Evolutionary conservation across 2,797 vertebrate species (phyloP), one percentile per base, ranked within the genome.

Genomic region (Lophotriccus pileatus): DNA sequence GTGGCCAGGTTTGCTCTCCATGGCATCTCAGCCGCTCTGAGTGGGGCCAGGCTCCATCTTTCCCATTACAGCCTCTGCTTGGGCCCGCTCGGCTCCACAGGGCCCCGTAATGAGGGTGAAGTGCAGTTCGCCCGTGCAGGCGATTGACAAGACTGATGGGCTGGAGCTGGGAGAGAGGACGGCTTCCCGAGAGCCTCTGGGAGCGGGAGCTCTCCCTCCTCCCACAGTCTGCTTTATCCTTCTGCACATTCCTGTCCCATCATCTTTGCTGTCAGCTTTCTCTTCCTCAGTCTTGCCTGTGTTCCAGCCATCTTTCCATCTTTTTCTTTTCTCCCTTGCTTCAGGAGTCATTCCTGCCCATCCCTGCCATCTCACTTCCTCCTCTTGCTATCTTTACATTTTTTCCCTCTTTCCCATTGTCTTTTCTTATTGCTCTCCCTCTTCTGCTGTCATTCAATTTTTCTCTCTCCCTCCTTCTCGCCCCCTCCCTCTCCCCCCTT

Each of bases 361-460:
- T 85, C 73, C 43, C 59, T 78, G 44, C 90, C 62, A 56, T 47
- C 84, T 49, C 39, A 49, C 83, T 93, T 90, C 81, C 74, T 81
- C 74, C 56, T 78, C 62, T 43, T 25, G 15, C 81, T n/a, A 14
- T 76, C 91, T 77, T 58, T 62, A 83, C 36, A 7, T 76, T 94
- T 91, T 91, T 90, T 37, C 43, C 69, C 60, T 64, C 73, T 87
- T 95, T 60, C 69, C 94, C 56, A 84, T 95, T 95, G 91, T 95
- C 89, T 92, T 93, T 76, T 62, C 82, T 75, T 90, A 90, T 12
- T 95, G 77, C 91, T 76, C 66, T 93, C 85, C 95, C 86, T 86
- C 90, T 95, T 92, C 84, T 86, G 79, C 95, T 95, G 94, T 96
- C 96, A 94, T 94, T 95, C 95, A 93, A 82, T 95, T 94, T 89